Base-by-base conservation (phyloP, 2,113 vertebrate species). In the Cisticola juncidis region DNA sequence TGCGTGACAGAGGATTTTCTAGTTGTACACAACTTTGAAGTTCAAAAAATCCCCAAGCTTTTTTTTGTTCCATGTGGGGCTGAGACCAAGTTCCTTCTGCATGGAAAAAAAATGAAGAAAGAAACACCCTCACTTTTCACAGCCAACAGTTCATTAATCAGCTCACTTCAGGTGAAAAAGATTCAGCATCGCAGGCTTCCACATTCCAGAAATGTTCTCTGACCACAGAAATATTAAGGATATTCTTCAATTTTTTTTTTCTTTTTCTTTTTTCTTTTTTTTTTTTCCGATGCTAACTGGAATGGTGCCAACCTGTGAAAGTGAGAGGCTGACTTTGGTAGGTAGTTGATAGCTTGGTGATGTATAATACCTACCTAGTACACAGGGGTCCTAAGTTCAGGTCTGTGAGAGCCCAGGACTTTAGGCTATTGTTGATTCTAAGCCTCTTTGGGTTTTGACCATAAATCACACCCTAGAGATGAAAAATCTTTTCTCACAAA, bases 401-500 rank as follows among this genome's bases (percentile, higher is more conserved):
- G 29, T 78, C 61, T 81, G 24, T 64, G 86, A 74, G 29, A 93
- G 57, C 38, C 28, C n/a, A 69, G 53, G 65, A 40, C 89, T 95
- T 94, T 21, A 92, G 53, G 66, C 83, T 89, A 13, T 95, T 96
- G 92, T 89, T 5, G 1, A 11, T 89, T 61, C 53, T 89, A 84
- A 92, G 11, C 36, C 65, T 72, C 53, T 79, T 45, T 1, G 8
- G 65, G 61, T 87, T 81, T 91, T 94, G 81, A 87, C 33, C 53
- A 85, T 94, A 89, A 95, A 95, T 97, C 73, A 92, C 65, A 76
- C 22, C 15, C 44, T 57, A 64, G 65, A 89, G 73, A 74, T 87
- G 83, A 96, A 69, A 95, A 92, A 89, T 92, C 18, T 33, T 81
- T 89, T 40, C 89, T 95, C 83, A 60, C 65, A 92, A 84, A 94